Base-by-base conservation (phyloP, 2,888 invertebrate species). In the Lasioglossum leucozonium region DNA sequence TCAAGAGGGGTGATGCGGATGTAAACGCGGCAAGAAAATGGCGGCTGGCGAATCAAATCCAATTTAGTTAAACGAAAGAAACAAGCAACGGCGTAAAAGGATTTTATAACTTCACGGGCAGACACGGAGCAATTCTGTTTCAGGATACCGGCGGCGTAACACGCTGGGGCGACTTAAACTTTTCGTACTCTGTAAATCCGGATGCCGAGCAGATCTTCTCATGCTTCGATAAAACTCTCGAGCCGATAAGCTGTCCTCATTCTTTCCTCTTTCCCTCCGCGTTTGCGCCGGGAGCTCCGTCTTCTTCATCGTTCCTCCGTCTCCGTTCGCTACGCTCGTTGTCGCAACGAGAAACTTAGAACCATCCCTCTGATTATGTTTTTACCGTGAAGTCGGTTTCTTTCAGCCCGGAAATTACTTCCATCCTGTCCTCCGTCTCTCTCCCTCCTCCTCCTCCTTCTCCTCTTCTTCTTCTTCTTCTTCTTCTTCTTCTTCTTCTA, bases 361-460 rank as follows among this genome's bases (percentile, higher is more conserved):
- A 51, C 89, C 89, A 89, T 91, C 89, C 87, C 83, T 78, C 91
- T 90, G 91, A 91, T 91, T 91, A 91, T 89, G 91, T 91, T 91
- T 91, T 91, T 91, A 91, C 90, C 87, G 86, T 87, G 81, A 84
- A 87, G 85, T 87, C 88, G 88, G 89, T 87, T 93, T 90, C 92
- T 91, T 92, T 92, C 89, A 90, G 81, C 77, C 93, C 92, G 92
- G 93, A 92, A 92, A 92, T 92, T 92, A 92, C 92, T 93, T 93
- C 84, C 86, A 92, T 88, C 88, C 88, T 87, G 85, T 88, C 87
- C 89, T 18, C 65, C 16, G 78, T 89, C 88, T 88, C 86, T 88
- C 82, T 86, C 51, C 37, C n/a, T 62, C n/a, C n/a, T n/a, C n/a
- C n/a, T n/a, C n/a, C n/a, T n/a, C n/a, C n/a, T n/a, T n/a, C n/a